phyloP scores from a whole-genome alignment of 92 coral and sea anemone genomes.

The Palythoa grandiflora region DNA sequence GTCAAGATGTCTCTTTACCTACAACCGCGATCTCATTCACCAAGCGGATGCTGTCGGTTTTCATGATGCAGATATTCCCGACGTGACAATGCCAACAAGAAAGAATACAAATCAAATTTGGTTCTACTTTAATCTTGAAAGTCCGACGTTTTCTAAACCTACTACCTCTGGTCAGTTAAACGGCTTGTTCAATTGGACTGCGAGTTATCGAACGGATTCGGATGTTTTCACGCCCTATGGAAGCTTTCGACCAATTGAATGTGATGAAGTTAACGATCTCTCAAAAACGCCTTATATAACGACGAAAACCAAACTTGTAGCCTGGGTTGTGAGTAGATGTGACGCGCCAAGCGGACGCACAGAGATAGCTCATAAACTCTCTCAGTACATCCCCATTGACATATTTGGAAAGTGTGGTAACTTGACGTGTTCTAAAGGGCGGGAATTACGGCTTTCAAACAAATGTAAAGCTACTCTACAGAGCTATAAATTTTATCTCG shows the following conservation, averaged over 20 bases:
- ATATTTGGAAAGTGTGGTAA: slow-evolving; percentile 63
- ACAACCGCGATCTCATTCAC: slow-evolving; percentile 40
- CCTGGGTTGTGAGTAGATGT: slow-evolving; percentile 62
- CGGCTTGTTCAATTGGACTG: slow-evolving; percentile 67
- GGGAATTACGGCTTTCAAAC: slow-evolving; percentile 26
- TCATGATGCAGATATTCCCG: slow-evolving; percentile 69
- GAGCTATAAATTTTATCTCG: slow-evolving; percentile 63
- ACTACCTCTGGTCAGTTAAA: slow-evolving; percentile 19
- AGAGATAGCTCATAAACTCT: slow-evolving; percentile 37
- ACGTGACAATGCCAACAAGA: slow-evolving; percentile 49
- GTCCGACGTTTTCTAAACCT: slow-evolving; percentile 58
- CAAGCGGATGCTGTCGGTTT: slow-evolving; percentile 62
- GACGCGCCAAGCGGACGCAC: slow-evolving; percentile 46
- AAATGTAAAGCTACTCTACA: slow-evolving; percentile 45
- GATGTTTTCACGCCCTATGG: slow-evolving; percentile 70
- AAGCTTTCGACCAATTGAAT: slow-evolving; percentile 49
- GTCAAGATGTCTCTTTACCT: slow-evolving; percentile 57
- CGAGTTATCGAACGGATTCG: slow-evolving; percentile 66
- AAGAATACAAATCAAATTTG: slow-evolving; percentile 52
- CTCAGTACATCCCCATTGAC: slow-evolving; percentile 49
- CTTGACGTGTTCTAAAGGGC: slow-evolving; percentile 38
- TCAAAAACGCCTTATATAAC: neutral
- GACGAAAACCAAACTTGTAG: slow-evolving; percentile 49
- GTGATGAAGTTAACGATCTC: neutral
- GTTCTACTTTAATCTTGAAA: slow-evolving; percentile 67